Evolutionary conservation across 2,888 invertebrate species (phyloP).

Genomic region (Epistrophe grossulariae): DNA sequence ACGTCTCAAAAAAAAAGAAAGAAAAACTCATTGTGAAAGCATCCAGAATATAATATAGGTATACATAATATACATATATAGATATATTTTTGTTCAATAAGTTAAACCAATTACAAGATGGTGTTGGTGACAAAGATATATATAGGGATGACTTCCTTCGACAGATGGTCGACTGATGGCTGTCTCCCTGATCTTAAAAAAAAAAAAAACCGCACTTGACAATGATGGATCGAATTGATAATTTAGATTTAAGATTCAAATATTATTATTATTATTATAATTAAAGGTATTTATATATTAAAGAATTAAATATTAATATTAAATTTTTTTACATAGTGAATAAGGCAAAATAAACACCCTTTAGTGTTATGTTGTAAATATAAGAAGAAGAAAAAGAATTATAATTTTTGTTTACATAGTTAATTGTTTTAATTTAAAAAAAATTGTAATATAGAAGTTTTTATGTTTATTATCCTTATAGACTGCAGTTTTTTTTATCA

Average conservation of each 20-base stretch:
- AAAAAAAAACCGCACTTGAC: constrained; percentile 61
- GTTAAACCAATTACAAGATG: constrained; percentile 35
- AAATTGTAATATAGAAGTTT: constrained; percentile 33
- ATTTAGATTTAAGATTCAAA: constrained; percentile 57
- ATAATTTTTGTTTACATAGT: constrained; percentile 50
- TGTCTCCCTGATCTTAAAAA: constrained; percentile 22
- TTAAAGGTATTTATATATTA: constrained; percentile 35
- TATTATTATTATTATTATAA: constrained; percentile 37
- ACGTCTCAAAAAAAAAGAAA: constrained; percentile 1
- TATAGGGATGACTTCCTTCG: constrained; percentile 31
- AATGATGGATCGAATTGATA: constrained; percentile 73
- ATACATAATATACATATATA: neutral
- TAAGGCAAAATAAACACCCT: constrained; percentile 34
- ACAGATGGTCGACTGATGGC: constrained; percentile 4
- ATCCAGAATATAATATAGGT: constrained; percentile 16
- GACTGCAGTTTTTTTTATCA: constrained; percentile 40
- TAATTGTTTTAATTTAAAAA: constrained; percentile 49
- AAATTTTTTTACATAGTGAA: constrained; percentile 29
- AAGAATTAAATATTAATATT: constrained; percentile 18
- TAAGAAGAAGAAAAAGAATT: neutral
- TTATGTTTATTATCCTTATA: constrained; percentile 26
- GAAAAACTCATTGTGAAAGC: constrained; percentile 49
- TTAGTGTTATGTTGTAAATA: constrained; percentile 49
- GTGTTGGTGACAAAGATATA: neutral
- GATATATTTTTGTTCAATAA: constrained; percentile 46